Evolutionary conservation across 2,888 invertebrate species (phyloP).

Genomic region (Oligia latruncula): DNA sequence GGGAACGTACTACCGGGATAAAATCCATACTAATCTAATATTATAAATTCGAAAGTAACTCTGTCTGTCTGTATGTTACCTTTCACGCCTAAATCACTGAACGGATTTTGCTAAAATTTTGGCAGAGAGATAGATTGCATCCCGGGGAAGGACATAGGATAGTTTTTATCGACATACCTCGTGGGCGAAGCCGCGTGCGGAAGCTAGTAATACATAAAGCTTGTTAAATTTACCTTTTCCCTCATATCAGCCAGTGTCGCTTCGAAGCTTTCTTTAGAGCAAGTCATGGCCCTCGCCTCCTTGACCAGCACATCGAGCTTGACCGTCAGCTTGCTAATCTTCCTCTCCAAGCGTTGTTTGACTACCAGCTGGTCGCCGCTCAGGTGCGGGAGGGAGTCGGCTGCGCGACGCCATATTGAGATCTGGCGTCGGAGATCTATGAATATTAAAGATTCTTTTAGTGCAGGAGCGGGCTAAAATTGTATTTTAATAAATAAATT

Average conservation of each 20-base stretch:
- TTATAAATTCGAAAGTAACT: too few species aligned
- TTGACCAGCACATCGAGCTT: conserved; percentile 66
- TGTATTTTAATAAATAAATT: not conserved
- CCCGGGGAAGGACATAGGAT: too few species aligned
- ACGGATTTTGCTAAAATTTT: too few species aligned
- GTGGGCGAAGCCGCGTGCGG: too few species aligned
- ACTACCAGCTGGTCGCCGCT: conserved; percentile 96
- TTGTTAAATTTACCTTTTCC: conserved; percentile 82
- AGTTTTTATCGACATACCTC: too few species aligned
- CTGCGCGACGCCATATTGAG: conserved; percentile 95
- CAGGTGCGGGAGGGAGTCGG: conserved; percentile 94
- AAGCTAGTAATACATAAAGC: too few species aligned
- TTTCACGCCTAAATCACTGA: too few species aligned
- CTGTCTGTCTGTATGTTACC: too few species aligned
- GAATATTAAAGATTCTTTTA: conserved; percentile 43
- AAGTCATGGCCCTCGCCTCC: conserved; percentile 78
- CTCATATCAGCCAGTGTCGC: conserved; percentile 92
- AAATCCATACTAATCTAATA: too few species aligned
- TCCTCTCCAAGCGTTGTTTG: conserved; percentile 92
- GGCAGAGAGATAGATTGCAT: too few species aligned
- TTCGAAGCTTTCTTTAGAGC: conserved; percentile 90
- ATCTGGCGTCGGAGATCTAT: conserved; percentile 95
- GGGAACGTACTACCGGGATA: too few species aligned
- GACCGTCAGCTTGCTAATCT: conserved; percentile 92
- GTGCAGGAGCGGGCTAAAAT: not conserved